Base-by-base conservation (phyloP, 1,140 invertebrate species). In the Eriocheir sinensis region DNA sequence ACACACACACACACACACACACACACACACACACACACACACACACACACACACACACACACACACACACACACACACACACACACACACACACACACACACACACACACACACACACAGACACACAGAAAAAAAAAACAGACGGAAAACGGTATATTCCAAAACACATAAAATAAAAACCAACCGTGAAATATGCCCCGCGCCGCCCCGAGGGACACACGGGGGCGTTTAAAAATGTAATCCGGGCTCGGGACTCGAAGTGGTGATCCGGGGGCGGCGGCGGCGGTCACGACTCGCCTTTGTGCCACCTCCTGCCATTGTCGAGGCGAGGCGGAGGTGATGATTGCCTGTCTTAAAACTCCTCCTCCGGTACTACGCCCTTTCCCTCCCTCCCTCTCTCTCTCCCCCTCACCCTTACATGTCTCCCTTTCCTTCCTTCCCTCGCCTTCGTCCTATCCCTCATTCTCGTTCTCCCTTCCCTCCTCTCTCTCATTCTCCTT, bases 221-320 rank as follows among this genome's bases (percentile, higher is more conserved):
- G 6, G 27, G 21, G 21, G 36, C 4, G 85, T 41, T 41, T 89
- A 90, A 93, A 89, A 88, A 89, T 93, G 86, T 89, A 93, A 89
- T 93, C 86, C 86, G 36, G 85, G 41, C 44, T 93, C 85, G 93
- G 48, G 30, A 86, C 88, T n/a, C 6, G 21, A n/a, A 72, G 21
- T 27, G 8, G 60, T n/a, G 27, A 72, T 93, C 93, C 93, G 86
- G 89, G 72, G 34, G 53, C 21, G 15, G n/a, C 60, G 85, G 48
- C 12, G 85, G 89, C 80, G 44, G 80, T 93, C 93, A 93, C 93
- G 93, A 89, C 32, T 79, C 36, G 15, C 86, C 85, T 93, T 93
- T 93, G 86, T 93, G 53, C n/a, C 8, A n/a, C 3, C 88, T 72
- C 21, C 60, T 17, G 21, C 60, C 27, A 72, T 72, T 91, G 38